Conservation (phyloP, 2,888 invertebrate genomes). For the Loripinus fragilis region DNA sequence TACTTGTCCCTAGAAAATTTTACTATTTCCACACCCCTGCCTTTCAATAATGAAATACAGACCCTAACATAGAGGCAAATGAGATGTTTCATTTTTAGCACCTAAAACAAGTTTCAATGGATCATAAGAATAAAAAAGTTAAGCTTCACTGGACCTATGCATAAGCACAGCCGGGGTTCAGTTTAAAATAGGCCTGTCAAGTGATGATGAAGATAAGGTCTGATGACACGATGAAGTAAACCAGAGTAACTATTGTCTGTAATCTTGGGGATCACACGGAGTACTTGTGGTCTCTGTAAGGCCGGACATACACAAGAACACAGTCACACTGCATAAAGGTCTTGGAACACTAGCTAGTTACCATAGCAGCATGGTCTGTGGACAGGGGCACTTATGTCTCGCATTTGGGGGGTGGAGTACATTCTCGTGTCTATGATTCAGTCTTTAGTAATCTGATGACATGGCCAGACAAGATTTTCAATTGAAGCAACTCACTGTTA, state of each 20-base stretch:
- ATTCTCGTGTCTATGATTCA: neutral
- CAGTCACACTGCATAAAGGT: neutral
- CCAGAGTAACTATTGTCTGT: slow-evolving; percentile 21
- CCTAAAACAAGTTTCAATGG: too few relatives aligned
- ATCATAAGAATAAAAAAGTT: too few relatives aligned
- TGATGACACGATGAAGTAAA: slow-evolving; percentile 5
- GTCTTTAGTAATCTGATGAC: slow-evolving; percentile 20
- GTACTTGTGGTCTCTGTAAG: slow-evolving; percentile 6
- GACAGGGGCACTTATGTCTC: neutral
- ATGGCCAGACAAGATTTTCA: too few relatives aligned
- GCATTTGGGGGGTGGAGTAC: neutral
- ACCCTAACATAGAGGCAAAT: too few relatives aligned
- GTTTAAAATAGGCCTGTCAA: slow-evolving; percentile 10
- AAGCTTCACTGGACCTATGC: too few relatives aligned
- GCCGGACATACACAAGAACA: slow-evolving; percentile 12
- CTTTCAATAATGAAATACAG: too few relatives aligned
- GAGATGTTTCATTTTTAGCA: too few relatives aligned
- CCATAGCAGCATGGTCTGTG: slow-evolving; percentile 1
- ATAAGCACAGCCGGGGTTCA: too few relatives aligned
- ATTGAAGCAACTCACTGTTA: too few relatives aligned
- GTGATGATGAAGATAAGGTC: neutral
- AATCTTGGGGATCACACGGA: slow-evolving; percentile 1
- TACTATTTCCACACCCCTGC: too few relatives aligned
- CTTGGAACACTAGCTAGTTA: neutral
- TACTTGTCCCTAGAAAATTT: too few relatives aligned